Conservation (phyloP, 1,140 invertebrate species). For the Danaus plexippus region DNA sequence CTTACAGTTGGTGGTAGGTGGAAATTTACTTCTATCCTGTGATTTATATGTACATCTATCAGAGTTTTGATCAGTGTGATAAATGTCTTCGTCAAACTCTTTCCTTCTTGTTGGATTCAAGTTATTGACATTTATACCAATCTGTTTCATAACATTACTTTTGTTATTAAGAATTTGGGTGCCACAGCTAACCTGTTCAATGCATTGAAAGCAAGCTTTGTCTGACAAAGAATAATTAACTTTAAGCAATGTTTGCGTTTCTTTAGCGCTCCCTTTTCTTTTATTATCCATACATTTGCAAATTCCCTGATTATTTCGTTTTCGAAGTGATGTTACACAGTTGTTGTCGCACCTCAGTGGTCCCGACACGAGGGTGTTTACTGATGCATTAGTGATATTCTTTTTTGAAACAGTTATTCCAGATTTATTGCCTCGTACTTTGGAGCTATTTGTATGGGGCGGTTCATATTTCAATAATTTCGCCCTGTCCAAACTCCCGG, state of each 20-base stretch:
- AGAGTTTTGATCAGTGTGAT: too few relatives aligned
- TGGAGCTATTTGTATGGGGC: not conserved
- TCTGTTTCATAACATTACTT: not conserved
- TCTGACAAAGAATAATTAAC: conserved; percentile 25
- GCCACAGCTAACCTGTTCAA: conserved; percentile 34
- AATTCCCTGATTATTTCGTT: conserved; percentile 23
- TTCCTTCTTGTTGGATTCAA: too few relatives aligned
- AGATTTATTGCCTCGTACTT: conserved; percentile 22
- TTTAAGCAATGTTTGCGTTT: conserved; percentile 33
- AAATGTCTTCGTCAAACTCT: too few relatives aligned
- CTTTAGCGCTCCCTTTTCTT: conserved; percentile 29
- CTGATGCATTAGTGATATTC: conserved; percentile 25
- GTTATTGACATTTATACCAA: too few relatives aligned
- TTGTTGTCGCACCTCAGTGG: conserved; percentile 35
- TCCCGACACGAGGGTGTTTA: conserved; percentile 39
- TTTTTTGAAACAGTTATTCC: conserved; percentile 31
- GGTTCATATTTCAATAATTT: too few relatives aligned
- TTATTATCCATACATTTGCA: conserved; percentile 28
- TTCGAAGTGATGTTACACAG: conserved; percentile 37
- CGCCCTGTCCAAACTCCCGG: not conserved
- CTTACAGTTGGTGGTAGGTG: not conserved
- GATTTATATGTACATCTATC: too few relatives aligned
- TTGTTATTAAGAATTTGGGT: conserved; percentile 33
- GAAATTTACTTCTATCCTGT: not conserved
- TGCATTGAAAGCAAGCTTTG: conserved; percentile 38